Evolutionary conservation across 2,888 invertebrate species (phyloP).

Genomic region (Cryptophagus acutangulus): DNA sequence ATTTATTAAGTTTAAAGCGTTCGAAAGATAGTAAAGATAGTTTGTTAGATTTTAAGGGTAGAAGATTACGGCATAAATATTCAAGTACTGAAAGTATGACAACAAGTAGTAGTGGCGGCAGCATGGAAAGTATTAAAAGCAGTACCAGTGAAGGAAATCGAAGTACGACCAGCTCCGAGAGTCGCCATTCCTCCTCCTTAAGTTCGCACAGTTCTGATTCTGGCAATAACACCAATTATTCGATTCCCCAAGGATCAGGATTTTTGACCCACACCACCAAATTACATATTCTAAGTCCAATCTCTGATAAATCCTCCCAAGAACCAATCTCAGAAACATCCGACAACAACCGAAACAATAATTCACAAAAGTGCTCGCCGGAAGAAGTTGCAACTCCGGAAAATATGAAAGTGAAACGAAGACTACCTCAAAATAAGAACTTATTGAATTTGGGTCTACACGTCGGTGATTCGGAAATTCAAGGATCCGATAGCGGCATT

Average conservation of each 20-base stretch:
- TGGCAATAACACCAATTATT: conserved; percentile 53
- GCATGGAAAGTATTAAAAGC: conserved; percentile 82
- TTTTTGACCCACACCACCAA: conserved; percentile 67
- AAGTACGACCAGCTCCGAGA: conserved; percentile 80
- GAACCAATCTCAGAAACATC: conserved; percentile 80
- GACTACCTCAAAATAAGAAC: conserved; percentile 73
- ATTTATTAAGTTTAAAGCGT: conserved; percentile 36
- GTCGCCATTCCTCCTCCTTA: conserved; percentile 75
- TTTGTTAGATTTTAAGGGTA: conserved; percentile 56
- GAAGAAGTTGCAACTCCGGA: conserved; percentile 54
- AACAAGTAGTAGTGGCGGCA: conserved; percentile 80
- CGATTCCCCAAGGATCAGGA: conserved; percentile 59
- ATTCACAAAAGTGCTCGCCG: conserved; percentile 72
- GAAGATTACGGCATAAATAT: conserved; percentile 59
- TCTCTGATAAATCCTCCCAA: conserved; percentile 85
- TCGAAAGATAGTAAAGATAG: conserved; percentile 37
- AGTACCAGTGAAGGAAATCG: conserved; percentile 84
- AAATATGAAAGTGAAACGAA: conserved; percentile 58
- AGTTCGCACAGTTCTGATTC: conserved; percentile 85
- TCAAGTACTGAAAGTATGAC: conserved; percentile 85
- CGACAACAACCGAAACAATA: conserved; percentile 74
- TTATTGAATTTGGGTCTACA: conserved; percentile 63
- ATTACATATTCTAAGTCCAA: conserved; percentile 81
- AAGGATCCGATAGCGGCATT: conserved; percentile 84
- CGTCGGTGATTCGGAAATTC: conserved; percentile 68